Evolutionary conservation across 2,797 vertebrate genomes (phyloP).

Genomic region (Tolypeutes matacus): DNA sequence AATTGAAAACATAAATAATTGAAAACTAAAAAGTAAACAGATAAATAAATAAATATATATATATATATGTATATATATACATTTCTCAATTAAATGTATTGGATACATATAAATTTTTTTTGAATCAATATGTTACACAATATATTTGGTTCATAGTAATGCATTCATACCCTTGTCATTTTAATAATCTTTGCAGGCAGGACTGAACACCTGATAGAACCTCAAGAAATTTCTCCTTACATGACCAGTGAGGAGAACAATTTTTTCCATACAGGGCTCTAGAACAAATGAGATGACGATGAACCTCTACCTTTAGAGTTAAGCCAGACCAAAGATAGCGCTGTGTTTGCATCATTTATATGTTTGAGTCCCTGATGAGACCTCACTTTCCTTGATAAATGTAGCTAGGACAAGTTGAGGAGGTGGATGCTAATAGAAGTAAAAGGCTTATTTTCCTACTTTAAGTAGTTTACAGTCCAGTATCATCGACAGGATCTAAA

Average conservation of each 20-base stretch:
- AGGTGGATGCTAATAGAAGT: background rate
- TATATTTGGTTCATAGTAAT: no score
- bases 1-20: no score
- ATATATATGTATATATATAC: no score
- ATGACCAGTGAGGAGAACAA: background rate
- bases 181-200: background rate
- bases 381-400: background rate
- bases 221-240: conserved; percentile 25
- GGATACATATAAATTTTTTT: no score
- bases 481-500: background rate
- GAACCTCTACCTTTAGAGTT: background rate
- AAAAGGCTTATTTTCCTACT: background rate
- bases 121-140: no score
- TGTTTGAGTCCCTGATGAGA: conserved; percentile 1
- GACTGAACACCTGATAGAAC: background rate
- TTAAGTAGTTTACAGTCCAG: background rate
- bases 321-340: background rate
- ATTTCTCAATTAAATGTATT: no score
- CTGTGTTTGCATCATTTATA: background rate
- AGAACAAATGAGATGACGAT: background rate
- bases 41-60: no score
- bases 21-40: no score
- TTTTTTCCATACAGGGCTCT: background rate
- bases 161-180: background rate
- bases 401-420: background rate